Percentiles rank a stretch among this genome's conserved stretches.
Evolutionary conservation across 1,140 invertebrate species (phyloP).

Genomic region (Aleiodes sp.): DNA sequence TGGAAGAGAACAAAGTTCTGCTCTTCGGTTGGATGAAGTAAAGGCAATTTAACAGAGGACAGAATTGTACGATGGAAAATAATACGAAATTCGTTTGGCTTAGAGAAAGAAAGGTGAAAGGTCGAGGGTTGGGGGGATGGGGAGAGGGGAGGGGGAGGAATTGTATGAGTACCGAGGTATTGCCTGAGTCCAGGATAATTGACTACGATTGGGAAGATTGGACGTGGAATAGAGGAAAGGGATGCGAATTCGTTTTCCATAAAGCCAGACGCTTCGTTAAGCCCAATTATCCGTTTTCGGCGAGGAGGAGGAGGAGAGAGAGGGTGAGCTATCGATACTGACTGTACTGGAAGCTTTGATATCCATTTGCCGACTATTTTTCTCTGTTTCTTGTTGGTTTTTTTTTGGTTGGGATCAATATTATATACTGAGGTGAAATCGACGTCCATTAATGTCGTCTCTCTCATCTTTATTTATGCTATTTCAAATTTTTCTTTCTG

Average conservation of each 20-base stretch:
- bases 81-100: background rate
- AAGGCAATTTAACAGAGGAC: too few relatives aligned
- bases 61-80: background rate
- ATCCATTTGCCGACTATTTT: background rate
- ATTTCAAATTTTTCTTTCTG: too few relatives aligned
- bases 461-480: background rate
- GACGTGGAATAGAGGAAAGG: conserved; percentile 60
- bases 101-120: conserved; percentile 10
- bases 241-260: conserved; percentile 50
- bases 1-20: too few relatives aligned
- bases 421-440: background rate
- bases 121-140: conserved; percentile 27
- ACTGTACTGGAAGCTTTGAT: conserved; percentile 1
- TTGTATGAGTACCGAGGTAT: too few relatives aligned
- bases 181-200: conserved; percentile 64
- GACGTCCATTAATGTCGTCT: conserved; percentile 1
- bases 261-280: conserved; percentile 59
- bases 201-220: conserved; percentile 67
- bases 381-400: background rate
- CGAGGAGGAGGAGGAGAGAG: too few relatives aligned
- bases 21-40: background rate
- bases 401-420: too few relatives aligned
- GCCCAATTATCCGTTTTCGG: conserved; percentile 56
- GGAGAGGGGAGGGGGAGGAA: too few relatives aligned
- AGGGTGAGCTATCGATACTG: conserved; percentile 31